phyloP scores from a whole-genome alignment of 2,797 vertebrate genomes.

The Rhinichthys osculus region DNA sequence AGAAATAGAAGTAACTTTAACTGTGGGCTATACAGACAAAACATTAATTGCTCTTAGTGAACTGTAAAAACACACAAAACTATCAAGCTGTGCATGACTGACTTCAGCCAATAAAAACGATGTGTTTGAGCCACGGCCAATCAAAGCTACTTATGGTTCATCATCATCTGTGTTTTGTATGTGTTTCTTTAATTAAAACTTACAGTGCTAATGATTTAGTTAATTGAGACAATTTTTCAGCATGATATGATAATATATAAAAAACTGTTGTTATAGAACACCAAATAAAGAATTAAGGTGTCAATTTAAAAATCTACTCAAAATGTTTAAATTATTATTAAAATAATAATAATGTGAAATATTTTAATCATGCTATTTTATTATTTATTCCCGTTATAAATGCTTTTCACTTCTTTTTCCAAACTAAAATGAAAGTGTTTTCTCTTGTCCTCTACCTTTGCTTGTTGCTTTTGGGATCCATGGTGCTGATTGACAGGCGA shows the following conservation, averaged over 20 bases:
- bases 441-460: conserved; percentile 70
- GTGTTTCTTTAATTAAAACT: background rate
- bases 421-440: background rate
- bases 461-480: conserved; percentile 79
- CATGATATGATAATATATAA: background rate
- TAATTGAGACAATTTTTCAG: background rate
- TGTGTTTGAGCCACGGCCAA: conserved; percentile 33
- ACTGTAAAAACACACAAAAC: conserved; percentile 38
- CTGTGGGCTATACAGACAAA: conserved; percentile 41
- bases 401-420: background rate
- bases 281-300: background rate
- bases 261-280: background rate
- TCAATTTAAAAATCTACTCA: background rate
- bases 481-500: conserved; percentile 84
- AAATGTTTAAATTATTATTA: background rate
- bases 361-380: background rate
- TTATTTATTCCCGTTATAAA: background rate
- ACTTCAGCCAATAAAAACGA: conserved; percentile 47
- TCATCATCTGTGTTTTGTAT: background rate
- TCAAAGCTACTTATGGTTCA: conserved; percentile 42
- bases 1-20: conserved; percentile 42
- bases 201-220: background rate
- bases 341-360: background rate
- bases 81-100: conserved; percentile 36
- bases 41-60: conserved; percentile 43